Evolutionary conservation across 1,140 invertebrate species (phyloP), one percentile per base, ranked within the genome.

Genomic region (Holotrichia oblita): DNA sequence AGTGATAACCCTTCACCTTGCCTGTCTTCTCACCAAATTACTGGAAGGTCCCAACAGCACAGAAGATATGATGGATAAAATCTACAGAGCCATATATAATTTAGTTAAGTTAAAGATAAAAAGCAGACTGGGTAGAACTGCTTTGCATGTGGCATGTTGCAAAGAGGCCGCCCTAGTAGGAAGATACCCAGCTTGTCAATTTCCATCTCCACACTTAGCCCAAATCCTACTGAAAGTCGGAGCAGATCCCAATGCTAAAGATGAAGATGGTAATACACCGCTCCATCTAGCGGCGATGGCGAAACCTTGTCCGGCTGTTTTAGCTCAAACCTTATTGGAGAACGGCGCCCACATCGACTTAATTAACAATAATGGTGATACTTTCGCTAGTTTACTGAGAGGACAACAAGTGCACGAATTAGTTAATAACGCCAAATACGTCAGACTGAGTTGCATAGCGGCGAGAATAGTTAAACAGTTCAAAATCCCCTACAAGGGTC

Each of bases 321-420:
- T 97, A 12, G 91, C 94, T 0, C 89, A 90, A 79, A 90, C 90
- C 2, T 88, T 98, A 0, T 89, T 98, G 0, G 88, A 92, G 3
- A 89, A 91, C 81, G 96, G 96, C 34, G 95, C 95, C 9, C 97
- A 99, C 87, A 89, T 97, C 74, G 97, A 98, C 88, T 90, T 91
- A n/a, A 92, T 94, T 59, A 98, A 98, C 87, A 89, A 91, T 80
- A 89, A 93, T 44, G 93, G 93, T 20, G 91, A 94, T 81, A 96
- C 94, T 0, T 95, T 96, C 80, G 90, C 93, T 75, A 89, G 91
- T 78, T 85, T 96, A 73, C 85, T 96, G 42, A 88, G 89, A 59
- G 88, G 87, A 77, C 92, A 92, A 83, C 87, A 86, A 73, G 87
- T 93, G 40, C 90, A 91, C 80, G 87, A 93, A 80, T 89, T 94